Base-by-base conservation (phyloP, 2,888 invertebrate genomes). In the Drosophila peninsularis region DNA sequence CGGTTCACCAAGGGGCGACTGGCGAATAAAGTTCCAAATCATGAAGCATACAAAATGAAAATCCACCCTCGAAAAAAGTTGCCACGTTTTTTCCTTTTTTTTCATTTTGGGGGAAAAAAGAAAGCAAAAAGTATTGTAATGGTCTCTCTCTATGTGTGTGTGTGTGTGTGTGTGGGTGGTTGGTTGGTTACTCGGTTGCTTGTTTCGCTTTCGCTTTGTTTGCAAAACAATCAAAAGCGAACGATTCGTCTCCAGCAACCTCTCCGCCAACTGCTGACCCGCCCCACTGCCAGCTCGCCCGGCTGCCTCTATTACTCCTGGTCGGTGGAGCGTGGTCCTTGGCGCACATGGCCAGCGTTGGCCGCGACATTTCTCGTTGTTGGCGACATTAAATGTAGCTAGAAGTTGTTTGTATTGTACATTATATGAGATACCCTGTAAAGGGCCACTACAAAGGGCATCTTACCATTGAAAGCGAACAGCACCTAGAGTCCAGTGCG, bases 41-140 rank as follows among this genome's bases (percentile, higher is more conserved):
- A 86, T 85, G 82, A 88, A 89, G 80, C 86, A 81, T 78, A 88
- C 80, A 89, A 89, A 88, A 85, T 89, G 88, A 89, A 89, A 86
- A 85, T 88, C 86, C 85, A 87, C 86, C 86, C 86, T 88, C 86
- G 41, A 79, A 88, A 81, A 84, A 84, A 84, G 88, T 87, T 84
- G 70, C 73, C 65, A 72, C 71, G 70, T 75, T 85, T 85, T 84
- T 76, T 17, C 41, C 53, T 61, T 54, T 60, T 60, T 60, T 62
- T 62, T 66, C 65, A 58, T 78, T 80, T 78, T 62, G 71, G 76
- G 67, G 69, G 72, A 77, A 86, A 88, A 65, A 75, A 75, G 55
- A 72, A 73, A 80, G 70, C 77, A 88, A 88, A 86, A 83, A 83
- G 89, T 83, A 82, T 66, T 65, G 66, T 57, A 50, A 50, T 50